These are phyloP conservation scores for Parazoanthus darwini DNA, from an alignment of 92 coral and sea anemone genomes.

Conservation along the genomic window DNA sequence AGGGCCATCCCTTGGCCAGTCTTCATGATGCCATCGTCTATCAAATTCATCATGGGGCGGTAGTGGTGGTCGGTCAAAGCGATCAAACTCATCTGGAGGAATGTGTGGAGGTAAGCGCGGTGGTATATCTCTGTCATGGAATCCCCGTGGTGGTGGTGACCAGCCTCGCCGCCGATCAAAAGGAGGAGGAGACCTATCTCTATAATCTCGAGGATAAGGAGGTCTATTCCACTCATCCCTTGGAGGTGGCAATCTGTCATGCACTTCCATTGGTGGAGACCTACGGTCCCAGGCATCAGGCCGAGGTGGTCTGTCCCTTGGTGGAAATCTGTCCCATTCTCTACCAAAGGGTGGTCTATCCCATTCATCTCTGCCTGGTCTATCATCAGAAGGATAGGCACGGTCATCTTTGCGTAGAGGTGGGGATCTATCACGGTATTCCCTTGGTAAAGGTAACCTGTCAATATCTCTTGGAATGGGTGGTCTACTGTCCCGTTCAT, in stretches of 20 bases:
- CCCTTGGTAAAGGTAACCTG: slow-evolving; percentile 28
- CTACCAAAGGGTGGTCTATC: slow-evolving; percentile 30
- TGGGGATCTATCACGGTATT: slow-evolving; percentile 34
- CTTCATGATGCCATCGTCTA: slow-evolving; percentile 45
- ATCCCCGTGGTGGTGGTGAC: slow-evolving; percentile 34
- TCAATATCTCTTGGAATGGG: slow-evolving; percentile 45
- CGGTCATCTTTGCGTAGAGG: slow-evolving; percentile 38
- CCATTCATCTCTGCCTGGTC: slow-evolving; percentile 39
- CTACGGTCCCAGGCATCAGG: slow-evolving; percentile 43
- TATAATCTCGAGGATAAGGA: slow-evolving; percentile 54
- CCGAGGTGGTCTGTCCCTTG: slow-evolving; percentile 50
- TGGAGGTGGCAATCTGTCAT: slow-evolving; percentile 49
- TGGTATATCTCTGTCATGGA: slow-evolving; percentile 22
- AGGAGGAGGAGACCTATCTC: slow-evolving; percentile 63
- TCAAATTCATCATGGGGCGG: slow-evolving; percentile 60
- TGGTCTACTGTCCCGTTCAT: slow-evolving; percentile 51
- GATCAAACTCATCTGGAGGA: slow-evolving; percentile 70
- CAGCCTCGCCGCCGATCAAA: slow-evolving; percentile 24
- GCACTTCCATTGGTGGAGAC: slow-evolving; percentile 39
- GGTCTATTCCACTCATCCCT: slow-evolving; percentile 63
- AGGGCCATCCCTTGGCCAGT: slow-evolving; percentile 61
- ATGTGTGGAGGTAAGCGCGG: neutral
- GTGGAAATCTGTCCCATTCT: slow-evolving; percentile 37
- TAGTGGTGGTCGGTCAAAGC: slow-evolving; percentile 59
- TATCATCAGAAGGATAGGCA: slow-evolving; percentile 27